phyloP scores from a whole-genome alignment of 2,888 invertebrate species.

The Agrotis segetum region DNA sequence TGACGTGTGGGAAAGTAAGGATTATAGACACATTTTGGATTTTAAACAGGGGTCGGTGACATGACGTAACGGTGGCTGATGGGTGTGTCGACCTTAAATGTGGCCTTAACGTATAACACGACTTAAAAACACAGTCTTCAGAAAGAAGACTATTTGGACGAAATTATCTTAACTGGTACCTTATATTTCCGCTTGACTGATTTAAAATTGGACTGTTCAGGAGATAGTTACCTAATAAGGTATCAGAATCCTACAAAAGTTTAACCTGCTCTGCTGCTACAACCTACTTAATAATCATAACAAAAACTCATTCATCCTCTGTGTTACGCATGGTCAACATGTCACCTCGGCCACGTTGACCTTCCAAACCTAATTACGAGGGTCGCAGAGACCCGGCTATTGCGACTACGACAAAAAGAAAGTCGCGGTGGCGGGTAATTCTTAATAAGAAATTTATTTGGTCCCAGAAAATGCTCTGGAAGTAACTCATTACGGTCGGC shows the following conservation, averaged over 20 bases:
- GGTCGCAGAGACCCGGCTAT: constrained; percentile 53
- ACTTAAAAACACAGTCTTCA: too few relatives aligned
- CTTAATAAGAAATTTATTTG: constrained; percentile 61
- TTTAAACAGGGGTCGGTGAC: too few relatives aligned
- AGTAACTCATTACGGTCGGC: constrained; percentile 47
- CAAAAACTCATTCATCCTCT: constrained; percentile 6
- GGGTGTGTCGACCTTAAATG: too few relatives aligned
- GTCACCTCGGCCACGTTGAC: constrained; percentile 44
- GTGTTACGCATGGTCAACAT: constrained; percentile 52
- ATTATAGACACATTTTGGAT: too few relatives aligned
- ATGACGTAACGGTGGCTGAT: too few relatives aligned
- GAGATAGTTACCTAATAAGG: neutral
- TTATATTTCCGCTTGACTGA: too few relatives aligned
- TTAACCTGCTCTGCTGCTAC: neutral
- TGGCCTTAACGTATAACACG: too few relatives aligned
- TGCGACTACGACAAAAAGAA: constrained; percentile 54
- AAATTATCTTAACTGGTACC: too few relatives aligned
- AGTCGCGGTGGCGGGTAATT: constrained; percentile 46
- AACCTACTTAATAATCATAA: neutral
- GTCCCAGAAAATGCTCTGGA: constrained; percentile 34
- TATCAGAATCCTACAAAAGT: too few relatives aligned
- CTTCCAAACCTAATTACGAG: constrained; percentile 65
- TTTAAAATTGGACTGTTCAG: neutral
- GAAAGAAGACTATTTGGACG: too few relatives aligned
- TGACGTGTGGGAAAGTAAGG: too few relatives aligned